Percentiles rank a stretch among this genome's conserved stretches.
Evolutionary conservation across 2,113 vertebrate species (phyloP).

Genomic region (Dipodomys spectabilis): DNA sequence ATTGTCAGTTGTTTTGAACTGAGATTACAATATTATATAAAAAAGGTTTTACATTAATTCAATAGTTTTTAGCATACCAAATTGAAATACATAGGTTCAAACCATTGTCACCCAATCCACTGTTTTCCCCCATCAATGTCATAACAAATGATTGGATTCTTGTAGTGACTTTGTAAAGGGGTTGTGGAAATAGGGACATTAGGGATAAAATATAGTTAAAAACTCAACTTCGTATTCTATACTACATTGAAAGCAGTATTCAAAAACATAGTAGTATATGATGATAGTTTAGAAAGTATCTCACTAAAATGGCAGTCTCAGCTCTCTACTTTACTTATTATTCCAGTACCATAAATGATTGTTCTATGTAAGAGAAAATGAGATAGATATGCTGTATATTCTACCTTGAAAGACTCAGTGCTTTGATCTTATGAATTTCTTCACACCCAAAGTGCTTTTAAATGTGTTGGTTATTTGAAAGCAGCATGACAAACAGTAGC

Average conservation of each 20-base stretch:
- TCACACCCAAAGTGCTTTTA: slow-evolving; percentile 25
- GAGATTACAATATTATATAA: no score
- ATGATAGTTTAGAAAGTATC: background rate
- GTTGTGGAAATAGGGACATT: slow-evolving; percentile 3
- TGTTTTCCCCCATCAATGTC: no score
- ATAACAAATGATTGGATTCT: no score
- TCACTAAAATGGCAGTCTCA: slow-evolving; percentile 33
- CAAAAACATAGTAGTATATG: background rate
- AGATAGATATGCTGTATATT: slow-evolving; percentile 52
- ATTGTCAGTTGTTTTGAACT: no score
- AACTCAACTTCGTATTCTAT: slow-evolving; percentile 6
- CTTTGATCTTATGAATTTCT: slow-evolving; percentile 60
- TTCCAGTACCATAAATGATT: background rate
- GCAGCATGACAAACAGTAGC: slow-evolving; percentile 46
- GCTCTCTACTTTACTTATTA: slow-evolving; percentile 24
- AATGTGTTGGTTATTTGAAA: slow-evolving; percentile 50
- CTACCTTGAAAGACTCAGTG: slow-evolving; percentile 16
- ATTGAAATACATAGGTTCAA: no score
- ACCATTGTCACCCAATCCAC: no score
- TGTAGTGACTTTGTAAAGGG: background rate
- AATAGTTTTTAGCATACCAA: no score
- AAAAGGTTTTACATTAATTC: no score
- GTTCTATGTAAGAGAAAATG: slow-evolving; percentile 40
- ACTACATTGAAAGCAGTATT: slow-evolving; percentile 37
- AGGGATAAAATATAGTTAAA: slow-evolving; percentile 17